Base-by-base conservation (phyloP, 1,140 invertebrate species). In the Eriosoma lanigerum region DNA sequence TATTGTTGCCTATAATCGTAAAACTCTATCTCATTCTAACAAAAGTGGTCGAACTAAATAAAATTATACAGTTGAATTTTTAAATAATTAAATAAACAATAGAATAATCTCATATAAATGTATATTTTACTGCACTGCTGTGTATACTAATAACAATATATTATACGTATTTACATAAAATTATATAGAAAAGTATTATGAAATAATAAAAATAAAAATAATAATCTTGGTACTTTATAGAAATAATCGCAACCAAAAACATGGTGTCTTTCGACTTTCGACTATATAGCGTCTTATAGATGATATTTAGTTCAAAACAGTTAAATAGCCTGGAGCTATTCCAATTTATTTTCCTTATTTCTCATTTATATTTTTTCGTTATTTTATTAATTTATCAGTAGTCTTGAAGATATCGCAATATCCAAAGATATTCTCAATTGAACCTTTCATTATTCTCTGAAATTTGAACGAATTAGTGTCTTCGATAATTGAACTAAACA, bases 401-500 rank as follows among this genome's bases (percentile, higher is more conserved):
- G 9, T 13, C 60, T n/a, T 9, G 17, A 10, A 32, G 29, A 62
- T 19, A 24, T 4, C 32, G 32, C 32, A 38, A 4, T 8, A 8
- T 8, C 32, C 32, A 8, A n/a, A n/a, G 26, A 62, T 62, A 62
- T 29, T 62, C 24, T 62, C 58, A 29, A 62, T 62, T 62, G 58
- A 62, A 62, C 29, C n/a, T 29, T 62, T 29, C 58, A 62, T 24
- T 6, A 29, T 2, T 26, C 15, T 29, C 29, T 5, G 17, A 29
- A 62, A 62, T 62, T 29, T 62, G 26, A 62, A 62, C 58, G 24
- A 62, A 62, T 62, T 62, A 62, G 17, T 13, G 58, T 62, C 58
- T 29, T 32, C 26, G 8, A 62, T 62, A 29, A 62, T 62, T 32
- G 15, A 62, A 62, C 6, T 32, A 62, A 62, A 32, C 29, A 10